Conservation (phyloP, 2,113 vertebrate genomes). For the Lanius ludovicianus region DNA sequence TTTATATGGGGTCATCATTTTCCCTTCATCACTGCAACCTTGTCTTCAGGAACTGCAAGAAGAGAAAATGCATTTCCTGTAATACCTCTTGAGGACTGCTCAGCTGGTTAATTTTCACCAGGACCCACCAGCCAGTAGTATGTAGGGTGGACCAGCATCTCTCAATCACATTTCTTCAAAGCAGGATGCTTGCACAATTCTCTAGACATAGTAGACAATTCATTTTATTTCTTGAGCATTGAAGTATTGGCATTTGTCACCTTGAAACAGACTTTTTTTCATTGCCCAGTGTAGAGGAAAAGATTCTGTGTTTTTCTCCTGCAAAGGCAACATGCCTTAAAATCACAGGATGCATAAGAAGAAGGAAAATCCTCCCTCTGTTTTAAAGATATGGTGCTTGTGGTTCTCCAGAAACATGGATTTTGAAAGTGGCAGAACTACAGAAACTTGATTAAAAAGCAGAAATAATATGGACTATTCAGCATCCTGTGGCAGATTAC, state of each 20-base stretch:
- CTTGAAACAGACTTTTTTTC: background rate
- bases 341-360: background rate
- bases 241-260: background rate
- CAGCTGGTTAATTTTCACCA: background rate
- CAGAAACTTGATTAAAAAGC: background rate
- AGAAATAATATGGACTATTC: background rate
- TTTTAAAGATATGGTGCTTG: background rate
- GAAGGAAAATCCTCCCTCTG: background rate
- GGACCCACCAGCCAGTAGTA: too few species aligned
- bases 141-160: too few species aligned
- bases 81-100: background rate
- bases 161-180: background rate
- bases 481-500: background rate
- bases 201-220: background rate
- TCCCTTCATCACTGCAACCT: background rate
- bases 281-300: background rate
- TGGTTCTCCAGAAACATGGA: background rate
- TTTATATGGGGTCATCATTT: background rate
- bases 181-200: background rate
- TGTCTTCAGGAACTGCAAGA: background rate
- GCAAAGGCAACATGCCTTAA: background rate
- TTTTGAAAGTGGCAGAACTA: background rate
- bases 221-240: background rate
- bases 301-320: rapidly evolving
- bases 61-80: background rate